These are phyloP conservation scores for Hypercompe scribonia DNA, from an alignment of 2,888 invertebrate genomes.

Conservation along the genomic window DNA sequence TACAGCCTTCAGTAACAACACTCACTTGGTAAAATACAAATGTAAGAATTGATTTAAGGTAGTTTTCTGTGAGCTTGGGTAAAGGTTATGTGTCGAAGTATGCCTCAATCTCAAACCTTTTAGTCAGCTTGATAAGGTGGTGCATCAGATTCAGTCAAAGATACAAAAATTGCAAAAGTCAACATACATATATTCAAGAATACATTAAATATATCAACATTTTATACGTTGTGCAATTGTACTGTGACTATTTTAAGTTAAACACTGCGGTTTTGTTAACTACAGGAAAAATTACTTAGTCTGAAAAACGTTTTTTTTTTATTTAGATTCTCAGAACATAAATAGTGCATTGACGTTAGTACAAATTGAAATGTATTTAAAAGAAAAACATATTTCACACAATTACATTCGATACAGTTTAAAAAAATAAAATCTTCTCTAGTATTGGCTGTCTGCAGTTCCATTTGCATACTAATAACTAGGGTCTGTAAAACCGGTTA, in stretches of 20 bases:
- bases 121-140: too few species aligned
- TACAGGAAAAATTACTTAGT: not conserved
- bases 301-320: not conserved
- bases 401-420: not conserved
- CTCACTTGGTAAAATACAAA: too few species aligned
- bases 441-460: not conserved
- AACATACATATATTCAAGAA: not conserved
- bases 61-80: too few species aligned
- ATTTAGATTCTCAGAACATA: not conserved
- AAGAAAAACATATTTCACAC: not conserved
- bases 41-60: too few species aligned
- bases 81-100: too few species aligned
- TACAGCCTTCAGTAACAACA: too few species aligned
- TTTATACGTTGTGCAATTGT: too few species aligned
- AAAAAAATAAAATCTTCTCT: not conserved
- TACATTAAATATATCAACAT: not conserved
- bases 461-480: not conserved
- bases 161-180: too few species aligned
- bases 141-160: too few species aligned
- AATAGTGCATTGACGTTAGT: not conserved
- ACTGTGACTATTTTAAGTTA: not conserved
- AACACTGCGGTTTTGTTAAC: not conserved
- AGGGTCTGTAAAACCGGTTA: not conserved
- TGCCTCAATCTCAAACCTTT: too few species aligned
- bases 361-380: not conserved